Evolutionary conservation across 2,113 vertebrate species (phyloP).

Genomic region (Malaclemys terrapin): DNA sequence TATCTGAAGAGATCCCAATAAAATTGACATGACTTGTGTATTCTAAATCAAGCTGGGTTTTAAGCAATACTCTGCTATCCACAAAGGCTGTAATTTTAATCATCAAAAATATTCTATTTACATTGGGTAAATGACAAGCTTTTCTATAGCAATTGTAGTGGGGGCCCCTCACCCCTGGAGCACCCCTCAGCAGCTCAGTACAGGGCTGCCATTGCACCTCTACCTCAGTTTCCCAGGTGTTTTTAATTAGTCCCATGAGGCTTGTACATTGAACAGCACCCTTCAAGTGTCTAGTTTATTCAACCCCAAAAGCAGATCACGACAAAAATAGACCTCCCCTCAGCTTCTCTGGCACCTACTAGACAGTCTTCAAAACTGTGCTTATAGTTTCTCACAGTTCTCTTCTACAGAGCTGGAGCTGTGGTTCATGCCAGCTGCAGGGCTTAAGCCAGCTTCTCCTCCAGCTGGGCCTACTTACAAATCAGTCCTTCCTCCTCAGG

Average conservation of each 20-base stretch:
- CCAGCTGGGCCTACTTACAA: not conserved
- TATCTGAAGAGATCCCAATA: not conserved
- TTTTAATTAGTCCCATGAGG: not conserved
- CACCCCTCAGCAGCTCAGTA: too few species aligned
- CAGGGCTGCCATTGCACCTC: not conserved
- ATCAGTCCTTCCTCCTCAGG: not conserved
- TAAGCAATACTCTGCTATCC: not conserved
- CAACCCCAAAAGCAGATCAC: not conserved
- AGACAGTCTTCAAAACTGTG: not conserved
- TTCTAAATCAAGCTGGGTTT: not conserved
- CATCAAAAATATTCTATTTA: not conserved
- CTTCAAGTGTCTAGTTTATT: not conserved
- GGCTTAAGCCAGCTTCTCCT: not conserved
- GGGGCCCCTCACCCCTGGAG: not conserved
- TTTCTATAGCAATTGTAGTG: not conserved
- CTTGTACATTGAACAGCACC: not conserved
- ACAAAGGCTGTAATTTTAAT: not conserved
- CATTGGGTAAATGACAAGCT: conserved; percentile 7
- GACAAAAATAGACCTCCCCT: not conserved
- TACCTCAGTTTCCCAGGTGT: not conserved
- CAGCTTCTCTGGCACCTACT: not conserved
- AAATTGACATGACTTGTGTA: not conserved
- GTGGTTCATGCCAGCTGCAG: not conserved
- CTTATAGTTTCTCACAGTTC: not conserved
- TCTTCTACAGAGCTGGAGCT: not conserved